Evolutionary conservation across 2,797 vertebrate species (phyloP), one percentile per base, ranked within the genome.

Genomic region (Loris lydekkerianus): DNA sequence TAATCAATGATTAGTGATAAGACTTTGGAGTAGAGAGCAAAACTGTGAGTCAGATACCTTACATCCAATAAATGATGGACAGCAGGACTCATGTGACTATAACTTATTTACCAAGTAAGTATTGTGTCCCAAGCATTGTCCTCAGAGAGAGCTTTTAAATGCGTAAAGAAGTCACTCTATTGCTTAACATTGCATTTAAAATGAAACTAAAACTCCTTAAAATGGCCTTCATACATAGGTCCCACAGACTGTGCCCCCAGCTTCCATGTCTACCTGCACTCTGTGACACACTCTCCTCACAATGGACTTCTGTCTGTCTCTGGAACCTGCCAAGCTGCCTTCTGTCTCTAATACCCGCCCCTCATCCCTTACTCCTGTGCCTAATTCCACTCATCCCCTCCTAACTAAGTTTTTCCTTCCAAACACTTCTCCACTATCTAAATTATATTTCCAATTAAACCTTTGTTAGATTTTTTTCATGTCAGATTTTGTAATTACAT

Each of bases 161-260:
- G 75, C 17, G 14, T 46, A 56, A 75, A 60, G 21, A 1, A 53
- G 21, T 80, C 49, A 43, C 3, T 65, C 31, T 61, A 10, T 82
- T 86, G 27, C 17, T 75, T 56, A 83, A 93, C 14, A 5, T 70
- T 60, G 25, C 25, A 92, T 92, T 81, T 88, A 76, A 87, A 84
- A 73, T 67, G 27, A 70, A 63, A 86, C 18, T 58, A 58, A 78
- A 87, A 70, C 40, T 27, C 11, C 53, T 20, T 65, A 40, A 25
- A 43, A 37, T 27, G 27, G 21, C 25, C 31, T 61, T 80, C 72
- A 53, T 40, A 37, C 61, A 25, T 21, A 46, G 15, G 49, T 53
- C 23, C 10, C 72, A 84, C 18, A 53, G 18, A 14, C 53, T 56
- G 27, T 58, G 61, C 65, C 29, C 73, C 49, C 43, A 40, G 20